Conservation (phyloP, 2,113 vertebrate genomes). For the Fregetta grallaria region DNA sequence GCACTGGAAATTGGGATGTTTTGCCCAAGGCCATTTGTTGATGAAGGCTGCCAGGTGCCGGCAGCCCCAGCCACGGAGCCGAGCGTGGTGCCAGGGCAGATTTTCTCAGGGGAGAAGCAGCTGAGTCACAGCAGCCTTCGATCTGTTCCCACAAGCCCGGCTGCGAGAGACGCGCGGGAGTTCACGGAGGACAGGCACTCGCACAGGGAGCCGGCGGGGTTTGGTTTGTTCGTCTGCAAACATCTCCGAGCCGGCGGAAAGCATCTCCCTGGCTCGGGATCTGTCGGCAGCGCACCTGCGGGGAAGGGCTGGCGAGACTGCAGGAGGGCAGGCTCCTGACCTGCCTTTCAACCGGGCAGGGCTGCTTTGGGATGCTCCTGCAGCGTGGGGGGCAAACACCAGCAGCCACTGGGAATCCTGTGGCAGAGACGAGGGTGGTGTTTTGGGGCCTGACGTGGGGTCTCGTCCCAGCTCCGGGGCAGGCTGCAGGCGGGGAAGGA, state of each 20-base stretch:
- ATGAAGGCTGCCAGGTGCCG: slow-evolving; percentile 8
- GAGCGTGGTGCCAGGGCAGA: background rate
- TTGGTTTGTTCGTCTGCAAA: background rate
- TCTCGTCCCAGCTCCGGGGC: background rate
- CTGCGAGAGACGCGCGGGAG: background rate
- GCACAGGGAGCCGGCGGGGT: background rate
- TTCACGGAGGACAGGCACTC: background rate
- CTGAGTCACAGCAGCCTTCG: slow-evolving; percentile 35
- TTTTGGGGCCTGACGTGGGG: fast-evolving
- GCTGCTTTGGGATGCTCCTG: background rate
- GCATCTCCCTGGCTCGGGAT: background rate
- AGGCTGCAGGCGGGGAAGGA: background rate
- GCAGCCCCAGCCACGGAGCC: background rate
- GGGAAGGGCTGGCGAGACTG: slow-evolving; percentile 6
- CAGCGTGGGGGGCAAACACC: background rate
- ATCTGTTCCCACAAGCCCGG: slow-evolving; percentile 33
- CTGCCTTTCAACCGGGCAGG: background rate
- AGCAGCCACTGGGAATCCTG: background rate
- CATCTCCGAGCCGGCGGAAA: background rate
- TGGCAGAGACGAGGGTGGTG: background rate
- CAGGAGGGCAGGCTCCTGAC: background rate
- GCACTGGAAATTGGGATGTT: slow-evolving; percentile 23
- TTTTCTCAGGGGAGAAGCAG: slow-evolving; percentile 53
- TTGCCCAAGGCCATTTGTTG: slow-evolving; percentile 5
- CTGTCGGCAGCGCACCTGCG: background rate